Percentiles rank a stretch among this genome's conserved stretches.
Conservation (phyloP, 2,113 vertebrate species). For the Polypterus bichir region DNA sequence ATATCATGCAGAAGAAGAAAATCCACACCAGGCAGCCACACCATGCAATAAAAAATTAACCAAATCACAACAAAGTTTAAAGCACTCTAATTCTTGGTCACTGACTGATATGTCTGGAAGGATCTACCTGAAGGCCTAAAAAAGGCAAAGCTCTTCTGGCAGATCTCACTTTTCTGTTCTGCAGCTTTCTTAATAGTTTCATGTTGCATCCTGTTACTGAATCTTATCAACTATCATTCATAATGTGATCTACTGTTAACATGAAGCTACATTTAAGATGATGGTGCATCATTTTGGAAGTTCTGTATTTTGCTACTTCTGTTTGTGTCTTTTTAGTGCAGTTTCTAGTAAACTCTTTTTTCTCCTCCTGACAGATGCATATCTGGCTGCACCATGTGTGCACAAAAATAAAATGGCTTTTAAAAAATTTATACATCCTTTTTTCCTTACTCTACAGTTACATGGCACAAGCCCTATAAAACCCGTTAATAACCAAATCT, state of each 20-base stretch:
- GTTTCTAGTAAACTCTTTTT: slow-evolving; percentile 16
- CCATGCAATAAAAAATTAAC: slow-evolving; percentile 55
- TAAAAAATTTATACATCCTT: slow-evolving; percentile 28
- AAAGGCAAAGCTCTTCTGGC: slow-evolving; percentile 10
- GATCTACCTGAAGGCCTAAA: slow-evolving; percentile 19
- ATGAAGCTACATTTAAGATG: slow-evolving; percentile 11
- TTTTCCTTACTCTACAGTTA: slow-evolving; percentile 19
- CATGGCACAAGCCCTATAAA: slow-evolving; percentile 60
- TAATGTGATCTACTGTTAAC: slow-evolving; percentile 19
- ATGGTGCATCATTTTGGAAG: slow-evolving; percentile 45
- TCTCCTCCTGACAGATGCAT: slow-evolving; percentile 36
- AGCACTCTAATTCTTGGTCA: slow-evolving; percentile 24
- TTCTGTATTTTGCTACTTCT: slow-evolving; percentile 44
- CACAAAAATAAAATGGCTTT: slow-evolving; percentile 49
- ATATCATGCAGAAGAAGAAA: slow-evolving; percentile 76
- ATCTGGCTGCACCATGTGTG: slow-evolving; percentile 46
- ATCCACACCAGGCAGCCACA: slow-evolving; percentile 56
- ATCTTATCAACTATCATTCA: slow-evolving; percentile 6
- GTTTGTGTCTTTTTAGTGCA: slow-evolving; percentile 27
- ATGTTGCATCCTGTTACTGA: slow-evolving; percentile 17
- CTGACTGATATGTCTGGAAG: slow-evolving; percentile 24
- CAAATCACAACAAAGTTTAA: slow-evolving; percentile 30
- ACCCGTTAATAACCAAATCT: slow-evolving; percentile 19
- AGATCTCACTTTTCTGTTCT: slow-evolving; percentile 18
- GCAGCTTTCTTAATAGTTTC: slow-evolving; percentile 23